Evolutionary conservation across 2,113 vertebrate genomes (phyloP).

Genomic region (Xenopus tropicalis): DNA sequence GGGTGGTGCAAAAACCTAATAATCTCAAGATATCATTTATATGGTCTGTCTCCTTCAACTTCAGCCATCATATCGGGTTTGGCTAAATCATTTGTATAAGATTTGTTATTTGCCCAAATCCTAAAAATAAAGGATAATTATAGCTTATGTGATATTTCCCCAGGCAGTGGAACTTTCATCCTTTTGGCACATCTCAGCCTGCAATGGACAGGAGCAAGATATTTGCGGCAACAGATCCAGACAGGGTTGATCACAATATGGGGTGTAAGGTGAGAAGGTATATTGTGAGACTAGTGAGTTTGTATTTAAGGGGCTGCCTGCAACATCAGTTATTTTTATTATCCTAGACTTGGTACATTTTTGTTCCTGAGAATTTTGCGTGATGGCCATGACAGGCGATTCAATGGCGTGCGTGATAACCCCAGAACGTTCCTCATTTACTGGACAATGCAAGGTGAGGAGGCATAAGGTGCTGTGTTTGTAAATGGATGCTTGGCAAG

Average conservation of each 20-base stretch:
- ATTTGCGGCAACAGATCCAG: constrained; percentile 68
- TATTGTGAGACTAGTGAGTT: neutral
- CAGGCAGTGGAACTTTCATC: constrained; percentile 72
- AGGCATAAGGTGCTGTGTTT: neutral
- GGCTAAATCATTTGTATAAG: no score
- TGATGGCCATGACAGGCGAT: constrained; percentile 69
- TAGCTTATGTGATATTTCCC: no score
- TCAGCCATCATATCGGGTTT: no score
- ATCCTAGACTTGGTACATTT: constrained; percentile 66
- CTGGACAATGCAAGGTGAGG: constrained; percentile 76
- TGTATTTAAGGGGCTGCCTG: neutral
- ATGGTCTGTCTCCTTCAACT: no score
- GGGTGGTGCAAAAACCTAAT: no score
- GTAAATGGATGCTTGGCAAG: no score
- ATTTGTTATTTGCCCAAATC: no score
- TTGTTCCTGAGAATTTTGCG: constrained; percentile 73
- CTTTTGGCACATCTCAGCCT: constrained; percentile 70
- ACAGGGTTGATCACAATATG: constrained; percentile 69
- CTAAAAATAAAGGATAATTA: no score
- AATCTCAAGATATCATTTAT: no score
- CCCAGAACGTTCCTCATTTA: constrained; percentile 71
- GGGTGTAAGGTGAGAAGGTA: constrained; percentile 63
- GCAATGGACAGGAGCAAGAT: constrained; percentile 62
- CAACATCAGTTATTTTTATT: constrained; percentile 1
- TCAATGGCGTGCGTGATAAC: constrained; percentile 68